Base-by-base conservation (phyloP, 2,797 vertebrate species). In the Eulemur coronatus region DNA sequence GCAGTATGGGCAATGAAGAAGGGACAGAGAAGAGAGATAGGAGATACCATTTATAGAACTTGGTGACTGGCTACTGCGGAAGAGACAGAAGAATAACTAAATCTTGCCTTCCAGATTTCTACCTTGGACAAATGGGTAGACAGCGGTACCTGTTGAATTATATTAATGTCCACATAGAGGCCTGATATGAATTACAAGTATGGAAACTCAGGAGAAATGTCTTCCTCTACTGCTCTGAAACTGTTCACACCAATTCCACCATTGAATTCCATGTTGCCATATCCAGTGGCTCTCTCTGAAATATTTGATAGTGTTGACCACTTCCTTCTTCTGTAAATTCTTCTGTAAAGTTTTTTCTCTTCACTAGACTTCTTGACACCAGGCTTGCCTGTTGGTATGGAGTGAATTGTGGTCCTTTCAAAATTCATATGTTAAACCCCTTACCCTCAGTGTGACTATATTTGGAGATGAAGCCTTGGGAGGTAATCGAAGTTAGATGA, bases 291-390 rank as follows among this genome's bases (percentile, higher is more conserved):
- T 50, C 13, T 38, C 41, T 93, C 46, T 63, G 61, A 91, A 63
- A 41, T 33, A 57, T 50, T 3, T 26, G 43, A 69, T 9, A 75
- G 35, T 80, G 57, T 9, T 91, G 57, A 59, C 65, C 41, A 73
- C 48, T 94, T 94, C 63, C 61, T 95, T 87, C 75, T 91, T 79
- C 61, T 41, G 46, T 5, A 43, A 91, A 67, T 95, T 87, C 75
- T 91, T 79, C 61, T 41, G 52, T 5, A 43, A 91, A 67, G 24
- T 79, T 15, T 46, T 89, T 75, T 92, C 72, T 63, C n/a, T 80
- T 35, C n/a, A 63, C 41, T 48, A 33, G 73, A 85, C 70, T 69
- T 73, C 78, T 72, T 67, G 69, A 82, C 9, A 41, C 43, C 43
- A 76, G 33, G 13, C n/a, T 95, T 48, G 61, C 94, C 55, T 48